These are phyloP conservation scores for Poecile montanus DNA, from an alignment of 2,797 vertebrate genomes.

Conservation along the genomic window DNA sequence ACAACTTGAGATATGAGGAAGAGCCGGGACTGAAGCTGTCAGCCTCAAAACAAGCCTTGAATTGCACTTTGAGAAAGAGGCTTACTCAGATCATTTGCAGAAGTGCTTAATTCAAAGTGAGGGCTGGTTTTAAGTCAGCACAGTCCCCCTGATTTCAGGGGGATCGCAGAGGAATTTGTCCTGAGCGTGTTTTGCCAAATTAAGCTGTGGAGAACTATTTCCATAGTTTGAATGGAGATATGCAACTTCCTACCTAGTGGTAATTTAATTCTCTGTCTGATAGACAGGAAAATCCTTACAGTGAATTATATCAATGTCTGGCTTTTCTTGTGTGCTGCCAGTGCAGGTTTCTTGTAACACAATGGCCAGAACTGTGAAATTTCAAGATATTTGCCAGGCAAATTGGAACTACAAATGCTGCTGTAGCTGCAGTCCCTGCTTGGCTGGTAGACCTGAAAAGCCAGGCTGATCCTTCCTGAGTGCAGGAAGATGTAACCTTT, in stretches of 20 bases:
- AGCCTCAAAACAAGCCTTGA: not conserved
- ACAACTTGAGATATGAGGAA: not conserved
- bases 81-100: not conserved
- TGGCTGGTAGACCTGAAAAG: slow-evolving; percentile 56
- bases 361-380: slow-evolving; percentile 58
- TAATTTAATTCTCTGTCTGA: slow-evolving; percentile 65
- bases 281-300: slow-evolving; percentile 65
- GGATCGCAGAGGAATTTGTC: not conserved
- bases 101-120: not conserved
- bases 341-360: slow-evolving; percentile 32
- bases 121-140: not conserved
- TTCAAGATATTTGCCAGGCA: slow-evolving; percentile 40
- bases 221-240: slow-evolving; percentile 46
- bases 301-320: slow-evolving; percentile 38
- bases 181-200: slow-evolving; percentile 26
- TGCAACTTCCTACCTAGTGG: slow-evolving; percentile 37
- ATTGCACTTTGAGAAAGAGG: not conserved
- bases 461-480: slow-evolving; percentile 8
- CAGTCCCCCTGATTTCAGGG: not conserved
- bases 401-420: slow-evolving; percentile 47
- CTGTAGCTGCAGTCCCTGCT: slow-evolving; percentile 12
- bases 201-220: slow-evolving; percentile 32
- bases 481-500: slow-evolving; percentile 39
- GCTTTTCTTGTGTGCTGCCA: slow-evolving; percentile 41
- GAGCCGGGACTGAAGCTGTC: not conserved